Evolutionary conservation across 1,140 invertebrate species (phyloP).

Genomic region (Hyles vespertilio): DNA sequence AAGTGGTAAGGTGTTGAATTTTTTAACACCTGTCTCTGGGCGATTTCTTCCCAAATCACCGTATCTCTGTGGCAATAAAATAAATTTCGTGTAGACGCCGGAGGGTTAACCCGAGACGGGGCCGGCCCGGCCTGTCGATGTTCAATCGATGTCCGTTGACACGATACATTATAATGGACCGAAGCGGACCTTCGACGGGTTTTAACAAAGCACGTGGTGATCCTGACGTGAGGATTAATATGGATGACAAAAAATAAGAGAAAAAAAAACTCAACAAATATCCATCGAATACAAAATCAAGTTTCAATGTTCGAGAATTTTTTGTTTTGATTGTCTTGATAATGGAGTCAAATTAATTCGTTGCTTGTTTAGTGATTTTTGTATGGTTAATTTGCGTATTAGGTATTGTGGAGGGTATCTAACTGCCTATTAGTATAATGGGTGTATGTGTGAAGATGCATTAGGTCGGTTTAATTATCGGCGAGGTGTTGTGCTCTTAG

Average conservation of each 20-base stretch:
- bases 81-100: slow-evolving; percentile 70
- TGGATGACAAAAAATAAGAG: slow-evolving; percentile 54
- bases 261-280: slow-evolving; percentile 38
- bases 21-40: slow-evolving; percentile 72
- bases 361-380: slow-evolving; percentile 33
- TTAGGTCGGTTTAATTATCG: slow-evolving; percentile 35
- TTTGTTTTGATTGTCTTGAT: slow-evolving; percentile 34
- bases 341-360: slow-evolving; percentile 42
- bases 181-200: slow-evolving; percentile 53
- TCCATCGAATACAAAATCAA: slow-evolving; percentile 51
- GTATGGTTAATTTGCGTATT: slow-evolving; percentile 16
- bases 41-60: slow-evolving; percentile 67
- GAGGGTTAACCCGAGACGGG: slow-evolving; percentile 54
- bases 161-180: slow-evolving; percentile 72
- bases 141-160: slow-evolving; percentile 69
- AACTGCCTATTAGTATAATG: not conserved
- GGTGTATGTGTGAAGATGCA: no score
- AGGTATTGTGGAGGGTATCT: not conserved
- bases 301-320: slow-evolving; percentile 38
- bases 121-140: slow-evolving; percentile 53
- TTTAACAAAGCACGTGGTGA: slow-evolving; percentile 68
- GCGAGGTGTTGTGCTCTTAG: slow-evolving; percentile 52
- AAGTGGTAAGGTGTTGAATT: slow-evolving; percentile 67
- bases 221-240: slow-evolving; percentile 69
- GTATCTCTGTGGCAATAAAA: slow-evolving; percentile 72